phyloP scores from a whole-genome alignment of 2,888 invertebrate species.

The Scrobipalpa costella region DNA sequence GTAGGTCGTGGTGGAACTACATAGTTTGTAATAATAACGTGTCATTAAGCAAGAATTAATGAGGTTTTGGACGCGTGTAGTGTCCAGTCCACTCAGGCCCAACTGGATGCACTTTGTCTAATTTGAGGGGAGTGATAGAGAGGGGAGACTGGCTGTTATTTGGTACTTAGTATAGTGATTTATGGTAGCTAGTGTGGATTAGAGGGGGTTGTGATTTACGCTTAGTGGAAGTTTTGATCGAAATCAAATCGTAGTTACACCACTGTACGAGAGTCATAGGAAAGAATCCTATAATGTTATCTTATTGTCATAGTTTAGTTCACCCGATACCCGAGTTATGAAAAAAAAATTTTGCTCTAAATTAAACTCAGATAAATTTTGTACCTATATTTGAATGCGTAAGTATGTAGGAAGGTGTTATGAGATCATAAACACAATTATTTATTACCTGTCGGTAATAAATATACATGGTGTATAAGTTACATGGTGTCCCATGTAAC shows the following conservation, averaged over 20 bases:
- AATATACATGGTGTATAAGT: not conserved
- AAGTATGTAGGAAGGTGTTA: too few species aligned
- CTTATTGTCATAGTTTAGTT: too few species aligned
- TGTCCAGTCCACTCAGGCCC: slow-evolving; percentile 6
- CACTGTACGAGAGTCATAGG: not conserved
- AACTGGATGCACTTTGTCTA: slow-evolving; percentile 54
- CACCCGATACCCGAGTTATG: too few species aligned
- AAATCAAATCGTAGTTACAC: not conserved
- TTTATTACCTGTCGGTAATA: too few species aligned
- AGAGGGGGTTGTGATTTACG: not conserved
- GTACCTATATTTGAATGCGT: not conserved
- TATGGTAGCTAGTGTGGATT: slow-evolving; percentile 22
- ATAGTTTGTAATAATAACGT: slow-evolving; percentile 6
- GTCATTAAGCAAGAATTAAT: slow-evolving; percentile 24
- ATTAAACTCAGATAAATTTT: too few species aligned
- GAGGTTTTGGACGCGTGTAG: slow-evolving; percentile 22
- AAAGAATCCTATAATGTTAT: too few species aligned
- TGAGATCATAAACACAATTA: too few species aligned
- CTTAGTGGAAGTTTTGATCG: not conserved
- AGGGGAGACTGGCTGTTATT: slow-evolving; percentile 21
- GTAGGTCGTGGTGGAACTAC: not conserved
- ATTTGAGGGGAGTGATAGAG: slow-evolving; percentile 48
- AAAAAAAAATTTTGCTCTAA: too few species aligned
- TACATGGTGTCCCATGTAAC: too few species aligned
- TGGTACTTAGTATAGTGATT: slow-evolving; percentile 21